Evolutionary conservation across 2,797 vertebrate genomes (phyloP).

Genomic region (Lepilemur ruficaudatus): DNA sequence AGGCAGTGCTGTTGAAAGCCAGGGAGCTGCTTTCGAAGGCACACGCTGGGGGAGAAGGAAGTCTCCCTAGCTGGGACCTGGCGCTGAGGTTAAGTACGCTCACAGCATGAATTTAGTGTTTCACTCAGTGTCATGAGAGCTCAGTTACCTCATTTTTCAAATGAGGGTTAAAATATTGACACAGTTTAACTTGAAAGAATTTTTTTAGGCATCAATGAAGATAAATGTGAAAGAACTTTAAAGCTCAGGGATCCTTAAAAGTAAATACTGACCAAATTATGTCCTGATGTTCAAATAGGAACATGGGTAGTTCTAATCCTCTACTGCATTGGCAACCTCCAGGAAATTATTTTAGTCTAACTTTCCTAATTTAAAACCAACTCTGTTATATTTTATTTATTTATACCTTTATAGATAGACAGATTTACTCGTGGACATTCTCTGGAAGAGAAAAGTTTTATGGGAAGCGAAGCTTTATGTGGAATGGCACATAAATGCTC

Average conservation of each 20-base stretch:
- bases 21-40: neutral
- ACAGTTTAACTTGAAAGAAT: neutral
- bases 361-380: neutral
- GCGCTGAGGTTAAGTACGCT: neutral
- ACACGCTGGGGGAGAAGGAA: fast-evolving
- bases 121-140: neutral
- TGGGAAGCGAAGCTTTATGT: neutral
- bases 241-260: neutral
- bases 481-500: neutral
- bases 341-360: neutral
- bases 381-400: neutral
- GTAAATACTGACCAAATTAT: neutral
- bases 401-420: neutral
- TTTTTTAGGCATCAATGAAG: neutral
- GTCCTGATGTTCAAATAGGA: neutral
- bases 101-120: neutral
- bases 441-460: neutral
- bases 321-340: neutral
- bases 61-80: neutral
- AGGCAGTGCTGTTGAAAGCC: neutral
- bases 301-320: neutral
- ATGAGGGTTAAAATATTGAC: neutral
- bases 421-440: neutral
- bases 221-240: neutral
- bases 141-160: neutral